Evolutionary conservation across 2,113 vertebrate genomes (phyloP).

Genomic region (Pseudonaja textilis): DNA sequence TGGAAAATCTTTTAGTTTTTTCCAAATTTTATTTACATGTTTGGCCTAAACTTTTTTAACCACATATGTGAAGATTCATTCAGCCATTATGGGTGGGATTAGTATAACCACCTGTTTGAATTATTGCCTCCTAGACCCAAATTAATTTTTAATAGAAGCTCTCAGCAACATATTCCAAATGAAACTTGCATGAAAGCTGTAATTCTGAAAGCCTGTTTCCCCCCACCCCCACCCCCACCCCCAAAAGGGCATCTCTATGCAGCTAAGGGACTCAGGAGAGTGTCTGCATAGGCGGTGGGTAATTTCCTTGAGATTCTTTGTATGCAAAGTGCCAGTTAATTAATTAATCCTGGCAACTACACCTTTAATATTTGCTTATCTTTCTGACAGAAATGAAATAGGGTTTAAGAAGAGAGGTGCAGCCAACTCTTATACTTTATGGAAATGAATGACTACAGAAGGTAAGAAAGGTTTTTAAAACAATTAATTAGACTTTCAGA

Average conservation of each 20-base stretch:
- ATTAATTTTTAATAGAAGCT: slow-evolving; percentile 38
- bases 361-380: slow-evolving; percentile 3
- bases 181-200: background rate
- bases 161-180: background rate
- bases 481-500: background rate
- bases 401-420: slow-evolving; percentile 4
- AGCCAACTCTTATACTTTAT: background rate
- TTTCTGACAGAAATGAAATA: background rate
- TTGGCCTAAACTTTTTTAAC: background rate
- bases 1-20: background rate
- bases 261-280: background rate
- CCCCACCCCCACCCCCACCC: background rate
- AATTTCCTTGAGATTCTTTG: background rate
- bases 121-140: slow-evolving; percentile 37
- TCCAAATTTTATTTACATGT: background rate
- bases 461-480: rapidly evolving
- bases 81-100: slow-evolving; percentile 45
- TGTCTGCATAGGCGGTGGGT: rapidly evolving
- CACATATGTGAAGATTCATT: background rate
- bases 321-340: background rate
- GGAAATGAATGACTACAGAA: background rate
- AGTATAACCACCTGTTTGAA: slow-evolving; percentile 47
- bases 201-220: background rate
- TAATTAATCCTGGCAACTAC: background rate
- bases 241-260: slow-evolving; percentile 19